Percentiles rank a stretch among this genome's conserved stretches.
These are phyloP conservation scores for Phortica variegata DNA, from an alignment of 1,140 invertebrate species.

Conservation along the genomic window DNA sequence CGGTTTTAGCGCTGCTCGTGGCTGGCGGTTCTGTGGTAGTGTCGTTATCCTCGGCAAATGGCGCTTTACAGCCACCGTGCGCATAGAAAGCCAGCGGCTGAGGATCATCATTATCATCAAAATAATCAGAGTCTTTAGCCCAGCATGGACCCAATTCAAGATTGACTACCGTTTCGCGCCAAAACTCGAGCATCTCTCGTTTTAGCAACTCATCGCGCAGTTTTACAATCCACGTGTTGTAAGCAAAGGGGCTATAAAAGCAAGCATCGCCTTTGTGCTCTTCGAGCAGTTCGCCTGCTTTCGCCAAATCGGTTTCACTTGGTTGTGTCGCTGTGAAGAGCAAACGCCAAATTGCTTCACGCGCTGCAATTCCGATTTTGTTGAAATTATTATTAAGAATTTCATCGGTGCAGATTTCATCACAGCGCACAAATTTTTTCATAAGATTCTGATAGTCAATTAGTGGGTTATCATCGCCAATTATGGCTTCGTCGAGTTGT, in stretches of 20 bases:
- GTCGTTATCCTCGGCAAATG: constrained; percentile 22
- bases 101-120: constrained; percentile 34
- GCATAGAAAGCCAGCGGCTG: constrained; percentile 39
- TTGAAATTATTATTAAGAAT: constrained; percentile 32
- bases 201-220: constrained; percentile 41
- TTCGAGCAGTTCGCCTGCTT: constrained; percentile 31
- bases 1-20: constrained; percentile 13
- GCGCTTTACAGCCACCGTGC: constrained; percentile 38
- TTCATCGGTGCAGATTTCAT: constrained; percentile 34
- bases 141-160: constrained; percentile 42
- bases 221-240: constrained; percentile 45
- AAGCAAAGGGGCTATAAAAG: constrained; percentile 34
- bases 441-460: constrained; percentile 33
- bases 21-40: constrained; percentile 11
- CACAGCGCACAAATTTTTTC: constrained; percentile 18
- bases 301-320: background rate
- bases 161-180: constrained; percentile 35
- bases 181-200: constrained; percentile 34
- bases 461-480: constrained; percentile 18
- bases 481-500: too few relatives aligned
- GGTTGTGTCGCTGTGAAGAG: too few relatives aligned
- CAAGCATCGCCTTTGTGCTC: constrained; percentile 35
- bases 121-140: constrained; percentile 42
- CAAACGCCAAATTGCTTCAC: constrained; percentile 33
- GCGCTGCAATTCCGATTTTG: constrained; percentile 24